A percentile compares a stretch with the other conserved stretches of the same genome.
These are phyloP conservation scores for Listronotus bonariensis DNA, from an alignment of 1,140 invertebrate genomes.

Conservation along the genomic window DNA sequence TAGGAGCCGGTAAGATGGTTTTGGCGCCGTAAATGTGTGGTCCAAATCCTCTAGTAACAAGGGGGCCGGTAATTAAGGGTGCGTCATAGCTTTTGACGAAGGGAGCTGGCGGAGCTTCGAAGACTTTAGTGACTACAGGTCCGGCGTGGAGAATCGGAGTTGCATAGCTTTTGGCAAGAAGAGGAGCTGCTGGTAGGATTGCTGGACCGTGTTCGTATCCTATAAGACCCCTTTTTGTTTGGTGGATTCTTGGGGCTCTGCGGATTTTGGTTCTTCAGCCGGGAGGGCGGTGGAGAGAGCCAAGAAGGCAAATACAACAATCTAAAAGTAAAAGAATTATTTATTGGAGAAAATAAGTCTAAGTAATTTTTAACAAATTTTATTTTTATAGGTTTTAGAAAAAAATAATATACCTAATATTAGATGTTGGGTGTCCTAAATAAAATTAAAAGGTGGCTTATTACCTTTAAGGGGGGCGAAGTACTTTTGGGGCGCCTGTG, in stretches of 20 bases:
- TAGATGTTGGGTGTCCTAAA: too few species aligned
- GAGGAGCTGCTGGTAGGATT: neutral
- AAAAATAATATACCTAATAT: too few species aligned
- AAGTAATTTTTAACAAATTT: too few species aligned
- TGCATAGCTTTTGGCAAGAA: slow-evolving; percentile 17
- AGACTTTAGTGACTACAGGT: slow-evolving; percentile 22
- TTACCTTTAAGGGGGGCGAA: too few species aligned
- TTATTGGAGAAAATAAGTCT: neutral
- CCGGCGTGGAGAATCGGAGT: slow-evolving; percentile 19
- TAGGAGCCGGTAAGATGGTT: slow-evolving; percentile 19
- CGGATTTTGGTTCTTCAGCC: slow-evolving; percentile 4
- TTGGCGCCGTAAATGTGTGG: slow-evolving; percentile 22
- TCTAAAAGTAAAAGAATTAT: neutral
- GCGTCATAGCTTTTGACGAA: slow-evolving; percentile 6
- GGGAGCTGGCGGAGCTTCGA: slow-evolving; percentile 23
- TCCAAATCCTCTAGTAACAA: slow-evolving; percentile 16
- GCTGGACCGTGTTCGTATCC: slow-evolving; percentile 13
- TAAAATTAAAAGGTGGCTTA: too few species aligned
- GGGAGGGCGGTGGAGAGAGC: slow-evolving; percentile 5
- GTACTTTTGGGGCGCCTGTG: too few species aligned
- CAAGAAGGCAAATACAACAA: neutral
- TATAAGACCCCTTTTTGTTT: slow-evolving; percentile 19
- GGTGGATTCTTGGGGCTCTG: neutral
- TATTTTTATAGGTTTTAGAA: too few species aligned
- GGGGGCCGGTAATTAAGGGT: slow-evolving; percentile 13